A percentile compares a stretch with the other conserved stretches of the same genome.
These are phyloP conservation scores for Coptodon bakossiorum DNA, from an alignment of 2,113 vertebrate species.

Conservation along the genomic window DNA sequence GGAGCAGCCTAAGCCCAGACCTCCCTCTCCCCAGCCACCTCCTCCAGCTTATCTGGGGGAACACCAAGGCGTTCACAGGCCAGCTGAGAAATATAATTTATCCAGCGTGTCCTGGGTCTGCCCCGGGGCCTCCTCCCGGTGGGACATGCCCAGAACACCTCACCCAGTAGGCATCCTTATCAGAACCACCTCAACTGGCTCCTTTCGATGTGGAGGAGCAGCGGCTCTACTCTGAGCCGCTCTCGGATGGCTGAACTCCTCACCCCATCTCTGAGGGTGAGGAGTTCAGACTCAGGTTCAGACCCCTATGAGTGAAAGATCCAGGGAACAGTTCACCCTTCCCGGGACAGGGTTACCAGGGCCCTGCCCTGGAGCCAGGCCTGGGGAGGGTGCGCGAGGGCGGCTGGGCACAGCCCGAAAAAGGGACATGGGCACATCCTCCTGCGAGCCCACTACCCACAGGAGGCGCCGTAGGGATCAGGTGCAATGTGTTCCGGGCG, in stretches of 20 bases:
- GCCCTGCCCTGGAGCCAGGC: neutral
- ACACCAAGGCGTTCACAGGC: neutral
- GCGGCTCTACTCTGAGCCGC: neutral
- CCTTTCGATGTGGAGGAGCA: rapidly evolving
- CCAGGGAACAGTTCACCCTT: neutral
- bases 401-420: rapidly evolving
- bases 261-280: neutral
- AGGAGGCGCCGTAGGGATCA: rapidly evolving
- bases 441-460: rapidly evolving
- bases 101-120: neutral
- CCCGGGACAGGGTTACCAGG: neutral
- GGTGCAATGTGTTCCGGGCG: rapidly evolving
- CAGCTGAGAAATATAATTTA: rapidly evolving
- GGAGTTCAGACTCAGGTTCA: neutral
- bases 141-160: neutral
- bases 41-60: neutral
- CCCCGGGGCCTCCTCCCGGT: rapidly evolving
- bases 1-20: rapidly evolving
- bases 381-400: neutral
- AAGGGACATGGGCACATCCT: neutral
- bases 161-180: neutral
- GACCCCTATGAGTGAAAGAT: neutral
- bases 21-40: neutral
- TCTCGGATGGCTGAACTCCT: neutral
- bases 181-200: neutral